Evolutionary conservation across 2,797 vertebrate genomes (phyloP).

Genomic region (Pantherophis alleghaniensis): DNA sequence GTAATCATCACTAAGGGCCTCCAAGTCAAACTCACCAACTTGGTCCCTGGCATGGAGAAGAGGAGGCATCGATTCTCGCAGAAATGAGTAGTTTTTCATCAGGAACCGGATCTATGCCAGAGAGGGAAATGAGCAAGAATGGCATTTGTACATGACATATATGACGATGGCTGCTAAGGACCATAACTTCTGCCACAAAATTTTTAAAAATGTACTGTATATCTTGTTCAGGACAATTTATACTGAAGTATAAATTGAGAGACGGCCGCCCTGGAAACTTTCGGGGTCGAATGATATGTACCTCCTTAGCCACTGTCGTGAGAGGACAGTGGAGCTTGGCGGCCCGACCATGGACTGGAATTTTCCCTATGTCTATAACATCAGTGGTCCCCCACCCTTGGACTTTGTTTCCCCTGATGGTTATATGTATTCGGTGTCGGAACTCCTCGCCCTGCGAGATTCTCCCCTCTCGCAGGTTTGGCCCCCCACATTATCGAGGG

Average conservation of each 20-base stretch:
- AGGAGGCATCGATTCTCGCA: slow-evolving; percentile 78
- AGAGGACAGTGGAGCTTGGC: too few relatives aligned
- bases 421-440: too few relatives aligned
- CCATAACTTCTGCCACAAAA: neutral
- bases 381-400: too few relatives aligned
- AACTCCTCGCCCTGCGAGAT: too few relatives aligned
- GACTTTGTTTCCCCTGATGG: too few relatives aligned
- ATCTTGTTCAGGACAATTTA: neutral
- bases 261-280: too few relatives aligned
- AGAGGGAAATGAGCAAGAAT: neutral
- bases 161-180: neutral
- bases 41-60: slow-evolving; percentile 63
- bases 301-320: too few relatives aligned
- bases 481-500: too few relatives aligned
- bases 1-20: rapidly evolving
- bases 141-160: neutral
- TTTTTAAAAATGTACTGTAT: neutral
- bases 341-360: too few relatives aligned
- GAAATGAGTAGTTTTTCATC: slow-evolving; percentile 90
- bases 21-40: slow-evolving; percentile 68
- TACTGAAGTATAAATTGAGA: neutral
- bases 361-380: too few relatives aligned
- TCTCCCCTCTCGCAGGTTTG: too few relatives aligned
- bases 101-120: slow-evolving; percentile 80
- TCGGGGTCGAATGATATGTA: too few relatives aligned